Evolutionary conservation across 2,797 vertebrate genomes (phyloP).

Genomic region (Dipus sagitta): DNA sequence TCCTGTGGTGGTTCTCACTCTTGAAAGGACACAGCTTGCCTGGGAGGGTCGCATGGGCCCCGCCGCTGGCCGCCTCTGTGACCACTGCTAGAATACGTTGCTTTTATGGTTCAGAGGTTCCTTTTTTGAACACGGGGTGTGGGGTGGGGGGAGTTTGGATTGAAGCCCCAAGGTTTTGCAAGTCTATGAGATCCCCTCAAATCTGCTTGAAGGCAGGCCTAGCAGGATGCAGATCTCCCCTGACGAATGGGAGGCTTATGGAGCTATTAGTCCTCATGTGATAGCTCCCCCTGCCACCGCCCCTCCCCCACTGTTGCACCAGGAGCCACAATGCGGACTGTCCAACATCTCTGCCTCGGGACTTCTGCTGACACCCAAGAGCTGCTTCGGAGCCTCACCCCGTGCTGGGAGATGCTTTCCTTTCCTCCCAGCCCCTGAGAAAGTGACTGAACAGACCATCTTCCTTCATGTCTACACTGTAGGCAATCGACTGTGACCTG

Average conservation of each 20-base stretch:
- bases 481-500: background rate
- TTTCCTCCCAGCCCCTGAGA: constrained; percentile 12
- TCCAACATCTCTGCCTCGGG: constrained; percentile 1
- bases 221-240: background rate
- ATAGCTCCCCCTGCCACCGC: background rate
- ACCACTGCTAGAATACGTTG: background rate
- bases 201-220: background rate
- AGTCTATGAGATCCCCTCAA: background rate
- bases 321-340: background rate
- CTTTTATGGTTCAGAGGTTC: background rate
- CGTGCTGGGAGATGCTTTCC: fast-evolving
- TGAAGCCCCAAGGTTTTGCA: background rate
- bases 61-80: background rate
- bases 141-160: background rate
- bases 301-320: background rate
- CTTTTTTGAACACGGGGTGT: background rate
- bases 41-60: background rate
- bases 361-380: background rate
- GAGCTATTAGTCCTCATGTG: background rate
- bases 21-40: background rate
- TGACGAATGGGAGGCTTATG: background rate
- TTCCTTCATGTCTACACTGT: background rate
- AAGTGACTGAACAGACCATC: constrained; percentile 52
- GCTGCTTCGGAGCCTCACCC: background rate
- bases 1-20: background rate